Base-by-base conservation (phyloP, 2,888 invertebrate species). In the Leptopilina syphax region DNA sequence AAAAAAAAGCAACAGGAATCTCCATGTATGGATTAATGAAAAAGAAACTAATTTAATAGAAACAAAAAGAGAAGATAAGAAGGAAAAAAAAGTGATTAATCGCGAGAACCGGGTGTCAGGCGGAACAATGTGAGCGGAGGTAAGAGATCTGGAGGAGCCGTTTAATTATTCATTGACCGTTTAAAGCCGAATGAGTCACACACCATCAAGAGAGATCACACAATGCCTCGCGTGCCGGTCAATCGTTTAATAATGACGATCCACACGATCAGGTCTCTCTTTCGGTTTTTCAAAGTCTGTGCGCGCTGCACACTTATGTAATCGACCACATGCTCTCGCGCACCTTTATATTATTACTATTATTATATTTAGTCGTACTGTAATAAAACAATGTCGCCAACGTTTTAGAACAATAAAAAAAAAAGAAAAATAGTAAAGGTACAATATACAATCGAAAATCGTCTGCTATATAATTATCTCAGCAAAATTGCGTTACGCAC, bases 161-260 rank as follows among this genome's bases (percentile, higher is more conserved):
- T 81, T 83, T 81, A 83, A 83, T 82, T 80, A 83, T 83, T 83
- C 83, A 83, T 83, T 82, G 76, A 78, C 41, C 79, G 82, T 82
- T 81, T 83, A 79, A 80, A 34, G 77, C 77, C 80, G 54, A n/a
- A 76, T 54, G 77, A 63, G 65, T 65, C 65, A 65, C 34, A 34
- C 65, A 18, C 12, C 34, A 18, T 18, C 34, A 18, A 18, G 18
- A 65, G 34, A 27, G 70, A 70, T 70, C 18, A 18, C 70, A 73
- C 70, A 73, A 73, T 73, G 34, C 54, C 54, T 73, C 70, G 70
- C 70, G 70, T 73, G 70, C 57, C 70, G 57, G 57, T 34, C 67
- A 67, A n/a, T 67, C 70, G 70, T 73, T 73, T 13, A 27, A 73
- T 73, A 73, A 73, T 73, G 70, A 73, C 70, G 70, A 73, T 73